Percentiles rank a stretch among this genome's conserved stretches.
These are phyloP conservation scores for Holacanthus passer DNA, from an alignment of 2,113 vertebrate genomes.

Conservation along the genomic window DNA sequence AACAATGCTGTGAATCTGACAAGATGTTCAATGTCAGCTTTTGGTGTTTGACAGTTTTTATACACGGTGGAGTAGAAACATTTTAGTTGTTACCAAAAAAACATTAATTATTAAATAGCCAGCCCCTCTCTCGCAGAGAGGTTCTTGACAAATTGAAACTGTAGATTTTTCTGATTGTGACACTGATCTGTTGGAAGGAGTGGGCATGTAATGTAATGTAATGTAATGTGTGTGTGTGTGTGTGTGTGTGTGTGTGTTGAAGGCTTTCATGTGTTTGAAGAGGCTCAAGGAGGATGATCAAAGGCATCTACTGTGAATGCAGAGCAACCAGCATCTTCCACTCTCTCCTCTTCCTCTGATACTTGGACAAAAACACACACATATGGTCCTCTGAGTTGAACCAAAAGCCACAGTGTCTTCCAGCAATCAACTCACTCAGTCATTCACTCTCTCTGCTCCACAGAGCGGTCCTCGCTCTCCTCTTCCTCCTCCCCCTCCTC, in stretches of 20 bases:
- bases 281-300: conserved; percentile 55
- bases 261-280: conserved; percentile 40
- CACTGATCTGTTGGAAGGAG: neutral
- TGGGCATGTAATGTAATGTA: neutral
- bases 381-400: conserved; percentile 18
- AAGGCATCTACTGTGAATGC: conserved; percentile 42
- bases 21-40: neutral
- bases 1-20: neutral
- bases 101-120: neutral
- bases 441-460: conserved; percentile 35
- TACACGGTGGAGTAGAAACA: neutral
- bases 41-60: neutral
- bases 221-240: conserved; percentile 11
- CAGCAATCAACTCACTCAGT: neutral
- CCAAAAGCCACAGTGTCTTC: conserved; percentile 5
- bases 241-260: conserved; percentile 12
- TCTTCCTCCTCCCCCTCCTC: conserved; percentile 41
- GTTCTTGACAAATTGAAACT: neutral
- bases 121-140: neutral
- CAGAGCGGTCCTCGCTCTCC: conserved; percentile 34
- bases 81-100: neutral
- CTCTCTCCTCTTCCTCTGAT: conserved; percentile 6
- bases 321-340: conserved; percentile 40
- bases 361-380: conserved; percentile 31
- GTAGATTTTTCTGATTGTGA: neutral